Conservation (phyloP, 92 coral and sea anemone species). For the Heteractis magnifica region DNA sequence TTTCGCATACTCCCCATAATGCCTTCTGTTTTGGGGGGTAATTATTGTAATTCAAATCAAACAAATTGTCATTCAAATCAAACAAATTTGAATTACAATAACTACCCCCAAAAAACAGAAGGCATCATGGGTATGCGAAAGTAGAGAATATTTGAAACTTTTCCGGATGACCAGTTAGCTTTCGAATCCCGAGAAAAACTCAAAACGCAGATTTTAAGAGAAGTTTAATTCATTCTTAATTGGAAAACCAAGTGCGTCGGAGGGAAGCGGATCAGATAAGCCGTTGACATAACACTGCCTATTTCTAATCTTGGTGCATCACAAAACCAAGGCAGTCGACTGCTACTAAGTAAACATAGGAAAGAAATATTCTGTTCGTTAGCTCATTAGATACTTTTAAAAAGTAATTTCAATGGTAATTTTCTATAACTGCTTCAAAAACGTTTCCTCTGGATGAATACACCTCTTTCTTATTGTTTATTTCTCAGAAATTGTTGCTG, state of each 20-base stretch:
- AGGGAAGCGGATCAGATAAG: background rate
- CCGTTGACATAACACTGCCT: background rate
- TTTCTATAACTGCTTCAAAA: background rate
- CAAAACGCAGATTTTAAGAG: too few relatives aligned
- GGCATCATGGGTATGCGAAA: too few relatives aligned
- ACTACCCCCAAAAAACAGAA: too few relatives aligned
- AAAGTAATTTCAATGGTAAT: background rate
- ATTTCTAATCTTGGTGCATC: background rate
- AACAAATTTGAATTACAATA: too few relatives aligned
- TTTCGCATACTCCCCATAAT: too few relatives aligned
- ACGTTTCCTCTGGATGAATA: background rate
- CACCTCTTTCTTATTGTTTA: too few relatives aligned
- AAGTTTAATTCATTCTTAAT: background rate
- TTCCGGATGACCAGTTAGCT: too few relatives aligned
- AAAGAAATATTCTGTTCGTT: background rate
- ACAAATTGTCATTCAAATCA: too few relatives aligned
- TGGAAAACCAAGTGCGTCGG: background rate
- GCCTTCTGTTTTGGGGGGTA: too few relatives aligned
- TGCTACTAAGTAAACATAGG: background rate
- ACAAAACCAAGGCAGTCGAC: background rate
- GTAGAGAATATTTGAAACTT: too few relatives aligned
- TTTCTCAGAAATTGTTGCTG: background rate
- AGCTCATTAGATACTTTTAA: background rate
- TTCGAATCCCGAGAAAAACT: too few relatives aligned
- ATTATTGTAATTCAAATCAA: too few relatives aligned